Percentiles rank a stretch among this genome's conserved stretches.
These are phyloP conservation scores for Hippoglossus stenolepis DNA, from an alignment of 2,113 vertebrate genomes.

Conservation along the genomic window DNA sequence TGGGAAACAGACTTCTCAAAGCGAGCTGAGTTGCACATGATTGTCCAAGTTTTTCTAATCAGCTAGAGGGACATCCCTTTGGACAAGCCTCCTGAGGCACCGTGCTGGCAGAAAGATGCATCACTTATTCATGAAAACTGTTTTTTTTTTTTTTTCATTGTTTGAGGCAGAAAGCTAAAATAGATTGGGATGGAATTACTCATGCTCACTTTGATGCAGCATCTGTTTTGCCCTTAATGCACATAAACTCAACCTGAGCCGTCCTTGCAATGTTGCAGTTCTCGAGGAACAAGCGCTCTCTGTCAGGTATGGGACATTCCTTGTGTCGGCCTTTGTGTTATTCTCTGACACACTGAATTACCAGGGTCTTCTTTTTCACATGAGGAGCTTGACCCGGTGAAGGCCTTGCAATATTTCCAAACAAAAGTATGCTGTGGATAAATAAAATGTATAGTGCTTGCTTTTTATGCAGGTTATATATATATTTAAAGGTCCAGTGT, in stretches of 20 bases:
- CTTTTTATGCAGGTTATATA: too few relatives aligned
- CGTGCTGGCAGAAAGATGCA: slow-evolving; percentile 37
- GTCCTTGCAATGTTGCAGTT: not conserved
- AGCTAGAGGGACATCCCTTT: slow-evolving; percentile 43
- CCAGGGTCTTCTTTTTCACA: too few relatives aligned
- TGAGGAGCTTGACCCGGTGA: too few relatives aligned
- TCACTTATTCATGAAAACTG: slow-evolving; percentile 39
- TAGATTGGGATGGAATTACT: slow-evolving; percentile 22
- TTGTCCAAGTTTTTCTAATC: slow-evolving; percentile 63
- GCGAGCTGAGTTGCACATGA: slow-evolving; percentile 28
- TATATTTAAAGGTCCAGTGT: too few relatives aligned
- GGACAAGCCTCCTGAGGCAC: slow-evolving; percentile 34
- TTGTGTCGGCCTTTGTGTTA: not conserved
- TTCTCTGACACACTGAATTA: too few relatives aligned
- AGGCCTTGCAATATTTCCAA: too few relatives aligned
- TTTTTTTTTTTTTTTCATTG: slow-evolving; percentile 10
- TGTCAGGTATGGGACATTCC: too few relatives aligned
- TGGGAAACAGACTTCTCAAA: slow-evolving; percentile 23
- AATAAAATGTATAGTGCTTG: too few relatives aligned
- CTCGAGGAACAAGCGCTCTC: not conserved
- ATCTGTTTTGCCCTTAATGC: not conserved
- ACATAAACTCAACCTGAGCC: not conserved
- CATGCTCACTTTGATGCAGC: slow-evolving; percentile 1
- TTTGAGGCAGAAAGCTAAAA: slow-evolving; percentile 42
- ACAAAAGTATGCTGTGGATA: too few relatives aligned